Conservation (phyloP, 2,797 vertebrate species). For the Geotrypetes seraphini region DNA sequence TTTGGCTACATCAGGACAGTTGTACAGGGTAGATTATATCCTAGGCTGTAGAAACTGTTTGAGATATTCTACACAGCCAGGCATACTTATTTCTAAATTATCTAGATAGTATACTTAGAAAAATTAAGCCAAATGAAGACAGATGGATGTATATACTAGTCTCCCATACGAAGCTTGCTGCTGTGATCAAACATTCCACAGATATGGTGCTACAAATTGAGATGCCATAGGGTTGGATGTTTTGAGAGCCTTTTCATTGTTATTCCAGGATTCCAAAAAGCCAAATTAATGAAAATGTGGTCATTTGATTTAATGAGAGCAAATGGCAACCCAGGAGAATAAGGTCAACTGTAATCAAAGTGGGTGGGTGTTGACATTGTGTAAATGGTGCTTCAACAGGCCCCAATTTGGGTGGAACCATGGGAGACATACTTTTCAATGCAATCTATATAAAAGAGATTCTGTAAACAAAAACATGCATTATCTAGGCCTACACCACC, state of each 20-base stretch:
- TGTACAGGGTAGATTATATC: too few species aligned
- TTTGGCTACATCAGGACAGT: too few species aligned
- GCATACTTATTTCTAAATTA: too few species aligned
- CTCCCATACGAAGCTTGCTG: too few species aligned
- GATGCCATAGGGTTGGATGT: too few species aligned
- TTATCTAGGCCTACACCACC: not conserved
- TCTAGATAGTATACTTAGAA: too few species aligned
- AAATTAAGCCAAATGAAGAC: too few species aligned
- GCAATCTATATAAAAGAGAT: not conserved
- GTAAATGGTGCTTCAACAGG: not conserved
- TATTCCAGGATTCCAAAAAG: not conserved
- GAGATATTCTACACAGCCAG: too few species aligned
- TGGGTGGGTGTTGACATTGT: not conserved
- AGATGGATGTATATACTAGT: too few species aligned
- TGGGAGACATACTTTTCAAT: slow-evolving; percentile 2
- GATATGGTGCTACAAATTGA: too few species aligned
- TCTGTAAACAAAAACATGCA: not conserved
- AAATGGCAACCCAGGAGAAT: not conserved
- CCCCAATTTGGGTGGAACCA: not conserved
- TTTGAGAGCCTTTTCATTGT: not conserved
- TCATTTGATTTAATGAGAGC: not conserved
- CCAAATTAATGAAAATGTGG: not conserved
- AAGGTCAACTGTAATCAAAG: not conserved
- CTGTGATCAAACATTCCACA: too few species aligned
- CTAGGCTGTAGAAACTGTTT: too few species aligned